A percentile compares a stretch with the other conserved stretches of the same genome.
phyloP scores from a whole-genome alignment of 1,140 invertebrate genomes.

The Drusus annulatus region DNA sequence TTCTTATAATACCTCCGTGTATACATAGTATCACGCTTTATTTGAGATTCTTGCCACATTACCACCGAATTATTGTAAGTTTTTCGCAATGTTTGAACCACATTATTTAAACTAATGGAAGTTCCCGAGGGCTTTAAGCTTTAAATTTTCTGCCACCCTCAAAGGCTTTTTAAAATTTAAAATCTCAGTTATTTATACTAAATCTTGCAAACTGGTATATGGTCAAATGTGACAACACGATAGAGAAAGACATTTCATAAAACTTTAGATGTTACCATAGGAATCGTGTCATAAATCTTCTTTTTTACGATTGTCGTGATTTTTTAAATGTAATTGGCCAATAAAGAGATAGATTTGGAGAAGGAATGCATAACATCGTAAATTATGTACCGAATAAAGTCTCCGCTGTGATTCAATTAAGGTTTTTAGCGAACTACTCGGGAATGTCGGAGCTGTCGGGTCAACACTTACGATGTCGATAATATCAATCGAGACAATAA shows the following conservation, averaged over 20 bases:
- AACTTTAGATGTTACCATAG: conserved; percentile 8
- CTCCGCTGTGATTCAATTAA: conserved; percentile 6
- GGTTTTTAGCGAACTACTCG: not conserved
- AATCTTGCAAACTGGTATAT: conserved; percentile 13
- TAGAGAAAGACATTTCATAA: conserved; percentile 16
- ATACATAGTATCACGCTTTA: no score
- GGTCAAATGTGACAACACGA: conserved; percentile 8
- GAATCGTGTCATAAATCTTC: conserved; percentile 1
- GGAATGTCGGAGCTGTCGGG: not conserved
- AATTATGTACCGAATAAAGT: conserved; percentile 12
- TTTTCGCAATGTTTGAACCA: no score
- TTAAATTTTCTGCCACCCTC: no score
- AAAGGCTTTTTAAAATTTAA: not conserved
- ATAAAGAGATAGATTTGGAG: not conserved
- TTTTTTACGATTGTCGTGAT: conserved; percentile 29
- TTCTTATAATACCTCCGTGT: no score
- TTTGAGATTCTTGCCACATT: no score
- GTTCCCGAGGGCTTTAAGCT: no score
- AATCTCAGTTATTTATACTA: not conserved
- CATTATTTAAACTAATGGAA: no score
- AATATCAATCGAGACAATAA: no score
- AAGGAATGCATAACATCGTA: not conserved
- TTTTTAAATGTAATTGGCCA: not conserved
- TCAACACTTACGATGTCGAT: no score
- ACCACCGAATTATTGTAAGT: no score